Conservation (phyloP, 2,888 invertebrate species). For the Acrobasis repandana region DNA sequence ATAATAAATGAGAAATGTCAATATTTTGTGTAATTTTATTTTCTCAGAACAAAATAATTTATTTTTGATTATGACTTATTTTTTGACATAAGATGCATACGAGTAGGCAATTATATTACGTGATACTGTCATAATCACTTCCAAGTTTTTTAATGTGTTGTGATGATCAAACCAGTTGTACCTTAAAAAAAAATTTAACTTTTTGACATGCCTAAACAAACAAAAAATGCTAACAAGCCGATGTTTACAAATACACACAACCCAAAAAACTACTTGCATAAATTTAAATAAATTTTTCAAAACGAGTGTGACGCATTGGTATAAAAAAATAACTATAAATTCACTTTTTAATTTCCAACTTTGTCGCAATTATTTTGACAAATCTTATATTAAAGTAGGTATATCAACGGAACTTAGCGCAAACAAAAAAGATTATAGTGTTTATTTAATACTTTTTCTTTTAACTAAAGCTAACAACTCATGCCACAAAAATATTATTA, state of each 20-base stretch:
- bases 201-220: background rate
- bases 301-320: background rate
- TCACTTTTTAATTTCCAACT: background rate
- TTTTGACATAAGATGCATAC: no score
- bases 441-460: no score
- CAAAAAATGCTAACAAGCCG: background rate
- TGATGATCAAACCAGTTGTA: background rate
- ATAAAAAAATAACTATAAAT: background rate
- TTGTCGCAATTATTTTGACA: background rate
- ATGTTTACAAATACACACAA: background rate
- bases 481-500: no score
- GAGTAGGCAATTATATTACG: no score
- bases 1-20: no score
- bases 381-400: no score
- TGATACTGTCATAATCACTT: background rate
- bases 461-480: no score
- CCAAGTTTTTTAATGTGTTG: background rate
- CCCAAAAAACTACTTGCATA: slow-evolving; percentile 44
- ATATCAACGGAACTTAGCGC: no score
- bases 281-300: slow-evolving; percentile 28
- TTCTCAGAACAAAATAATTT: no score
- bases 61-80: no score
- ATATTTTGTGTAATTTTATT: no score
- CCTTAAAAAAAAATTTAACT: background rate
- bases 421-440: no score